These are phyloP conservation scores for Elysia chlorotica DNA, from an alignment of 1,140 invertebrate species.

Conservation along the genomic window DNA sequence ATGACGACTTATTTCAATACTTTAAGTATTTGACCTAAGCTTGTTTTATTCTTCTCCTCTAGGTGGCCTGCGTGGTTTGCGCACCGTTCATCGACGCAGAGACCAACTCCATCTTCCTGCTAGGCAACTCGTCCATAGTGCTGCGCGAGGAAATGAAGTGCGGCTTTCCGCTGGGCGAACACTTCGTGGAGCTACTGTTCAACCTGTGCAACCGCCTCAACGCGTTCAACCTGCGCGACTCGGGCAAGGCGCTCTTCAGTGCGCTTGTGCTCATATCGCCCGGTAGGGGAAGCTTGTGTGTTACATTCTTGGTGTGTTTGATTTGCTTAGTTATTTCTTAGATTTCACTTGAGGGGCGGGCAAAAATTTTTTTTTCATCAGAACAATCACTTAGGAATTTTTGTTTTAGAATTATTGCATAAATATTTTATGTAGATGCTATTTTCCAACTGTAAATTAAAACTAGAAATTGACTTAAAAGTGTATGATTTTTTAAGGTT, in stretches of 20 bases:
- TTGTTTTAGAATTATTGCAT: too few species aligned
- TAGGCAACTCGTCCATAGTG: constrained; percentile 45
- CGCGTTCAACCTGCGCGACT: constrained; percentile 84
- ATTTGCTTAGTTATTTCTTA: background rate
- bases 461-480: too few species aligned
- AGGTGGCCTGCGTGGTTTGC: constrained; percentile 61
- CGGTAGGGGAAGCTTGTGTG: too few species aligned
- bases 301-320: too few species aligned
- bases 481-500: too few species aligned
- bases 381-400: too few species aligned
- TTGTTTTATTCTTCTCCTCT: too few species aligned
- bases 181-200: constrained; percentile 94
- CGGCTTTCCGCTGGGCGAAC: constrained; percentile 55
- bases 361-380: too few species aligned
- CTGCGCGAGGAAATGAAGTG: constrained; percentile 57
- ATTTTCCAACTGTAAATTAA: too few species aligned
- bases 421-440: too few species aligned
- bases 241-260: constrained; percentile 92
- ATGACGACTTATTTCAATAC: too few species aligned
- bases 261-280: constrained; percentile 93
- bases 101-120: constrained; percentile 55
- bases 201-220: constrained; percentile 96
- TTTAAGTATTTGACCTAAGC: too few species aligned
- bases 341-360: background rate
- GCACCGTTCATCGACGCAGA: constrained; percentile 57